phyloP scores from a whole-genome alignment of 1,140 invertebrate genomes.

The Eurytemora carolleeae region DNA sequence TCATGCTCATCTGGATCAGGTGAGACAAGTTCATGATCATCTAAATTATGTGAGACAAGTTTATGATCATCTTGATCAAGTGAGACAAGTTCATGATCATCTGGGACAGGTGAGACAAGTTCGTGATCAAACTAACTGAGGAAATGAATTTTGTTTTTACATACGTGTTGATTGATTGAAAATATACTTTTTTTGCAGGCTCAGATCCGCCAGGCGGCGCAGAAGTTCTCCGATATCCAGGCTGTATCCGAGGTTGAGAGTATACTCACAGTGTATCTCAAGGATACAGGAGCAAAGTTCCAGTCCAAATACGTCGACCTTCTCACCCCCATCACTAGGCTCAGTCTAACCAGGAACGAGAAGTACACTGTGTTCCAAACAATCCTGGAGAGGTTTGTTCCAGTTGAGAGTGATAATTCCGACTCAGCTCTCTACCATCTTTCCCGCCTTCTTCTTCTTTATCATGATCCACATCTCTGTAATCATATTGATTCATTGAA shows the following conservation, averaged over 20 bases:
- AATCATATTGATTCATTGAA: constrained; percentile 88
- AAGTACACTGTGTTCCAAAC: not conserved
- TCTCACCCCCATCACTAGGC: not conserved
- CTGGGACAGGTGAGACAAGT: too few relatives aligned
- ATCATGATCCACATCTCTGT: constrained; percentile 93
- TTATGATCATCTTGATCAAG: too few relatives aligned
- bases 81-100: too few relatives aligned
- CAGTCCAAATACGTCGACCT: constrained; percentile 15
- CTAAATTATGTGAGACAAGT: too few relatives aligned
- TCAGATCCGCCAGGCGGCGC: not conserved
- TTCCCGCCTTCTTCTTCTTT: constrained; percentile 72
- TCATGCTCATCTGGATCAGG: too few relatives aligned
- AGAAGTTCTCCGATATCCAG: not conserved
- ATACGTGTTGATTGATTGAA: too few relatives aligned
- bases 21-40: too few relatives aligned
- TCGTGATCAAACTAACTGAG: too few relatives aligned
- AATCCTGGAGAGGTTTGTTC: not conserved
- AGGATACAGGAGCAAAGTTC: not conserved
- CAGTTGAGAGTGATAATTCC: not conserved
- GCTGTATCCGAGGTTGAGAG: not conserved
- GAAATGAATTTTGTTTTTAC: too few relatives aligned
- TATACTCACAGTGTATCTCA: not conserved
- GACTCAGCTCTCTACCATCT: constrained; percentile 35
- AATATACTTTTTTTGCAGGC: too few relatives aligned
- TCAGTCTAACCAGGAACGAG: not conserved